Base-by-base conservation (phyloP, 1,140 invertebrate species). In the Drosophila neocordata region DNA sequence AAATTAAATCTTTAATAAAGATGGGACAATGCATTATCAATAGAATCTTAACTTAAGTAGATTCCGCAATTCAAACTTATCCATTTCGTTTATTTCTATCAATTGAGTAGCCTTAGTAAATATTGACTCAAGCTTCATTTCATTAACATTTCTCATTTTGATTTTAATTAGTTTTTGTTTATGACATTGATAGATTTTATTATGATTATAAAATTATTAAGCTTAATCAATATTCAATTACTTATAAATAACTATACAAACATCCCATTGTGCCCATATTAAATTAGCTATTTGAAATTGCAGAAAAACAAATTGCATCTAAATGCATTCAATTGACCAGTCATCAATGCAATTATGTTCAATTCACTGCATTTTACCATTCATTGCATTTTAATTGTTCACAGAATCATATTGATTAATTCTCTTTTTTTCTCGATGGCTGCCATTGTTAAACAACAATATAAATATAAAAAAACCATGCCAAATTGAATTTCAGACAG, bases 281-380 rank as follows among this genome's bases (percentile, higher is more conserved):
- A 48, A 48, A 20, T 48, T 20, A 20, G 41, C 9, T 18, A 48
- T 48, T 48, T 48, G 9, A 20, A 48, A 48, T 48, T 15, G 20
- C 15, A 48, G 41, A 18, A 48, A 48, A 48, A 18, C n/a, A 20
- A 48, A 48, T 48, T 48, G 41, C 41, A 48, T 48, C 41, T 48
- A 48, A 48, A 48, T 48, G 41, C 41, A 48, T 48, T 48, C 41
- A 48, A 48, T 48, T 48, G 41, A 48, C n/a, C 41, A 15, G 1
- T 20, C n/a, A 48, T 48, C 41, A 48, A 48, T 48, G 41, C 41
- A 48, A 48, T 48, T 48, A 48, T 48, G 41, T 48, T 48, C 41
- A 48, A 20, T 48, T 48, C 41, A 48, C 15, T 11, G 41, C 15
- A 20, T 8, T 48, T 48, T 48, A 9, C 7, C 15, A 48, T 48